These are phyloP conservation scores for Lasioglossum malachurum DNA, from an alignment of 2,888 invertebrate species.

Conservation along the genomic window DNA sequence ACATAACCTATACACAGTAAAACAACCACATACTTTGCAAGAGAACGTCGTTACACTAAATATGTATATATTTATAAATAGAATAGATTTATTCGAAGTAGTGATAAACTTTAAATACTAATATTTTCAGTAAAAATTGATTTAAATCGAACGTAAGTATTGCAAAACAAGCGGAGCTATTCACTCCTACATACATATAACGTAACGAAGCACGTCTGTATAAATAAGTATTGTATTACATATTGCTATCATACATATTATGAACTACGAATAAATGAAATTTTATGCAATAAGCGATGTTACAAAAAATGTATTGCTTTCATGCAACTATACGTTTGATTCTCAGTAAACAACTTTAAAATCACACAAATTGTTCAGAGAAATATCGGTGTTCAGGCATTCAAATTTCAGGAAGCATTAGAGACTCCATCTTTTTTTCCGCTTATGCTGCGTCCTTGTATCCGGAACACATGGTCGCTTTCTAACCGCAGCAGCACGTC, in stretches of 20 bases:
- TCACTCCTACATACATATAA: constrained; percentile 26
- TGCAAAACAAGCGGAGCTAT: constrained; percentile 7
- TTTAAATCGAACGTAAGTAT: constrained; percentile 31
- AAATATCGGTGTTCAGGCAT: constrained; percentile 3
- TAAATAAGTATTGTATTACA: background rate
- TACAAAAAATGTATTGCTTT: background rate
- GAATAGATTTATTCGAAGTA: constrained; percentile 1
- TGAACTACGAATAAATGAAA: background rate
- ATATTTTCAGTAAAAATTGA: background rate
- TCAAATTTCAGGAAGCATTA: constrained; percentile 52
- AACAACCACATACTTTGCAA: constrained; percentile 31
- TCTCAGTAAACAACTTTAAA: background rate
- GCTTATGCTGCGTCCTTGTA: constrained; percentile 77
- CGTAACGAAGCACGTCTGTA: background rate
- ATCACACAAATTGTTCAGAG: background rate
- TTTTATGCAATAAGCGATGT: background rate
- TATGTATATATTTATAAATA: too few relatives aligned
- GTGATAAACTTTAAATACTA: background rate
- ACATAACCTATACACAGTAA: constrained; percentile 47
- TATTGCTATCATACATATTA: background rate
- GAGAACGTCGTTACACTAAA: background rate
- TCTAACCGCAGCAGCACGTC: constrained; percentile 31
- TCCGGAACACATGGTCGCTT: constrained; percentile 85
- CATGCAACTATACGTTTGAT: background rate
- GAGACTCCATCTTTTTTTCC: constrained; percentile 50